phyloP scores from a whole-genome alignment of 2,888 invertebrate species.

The Penaeus monodon region DNA sequence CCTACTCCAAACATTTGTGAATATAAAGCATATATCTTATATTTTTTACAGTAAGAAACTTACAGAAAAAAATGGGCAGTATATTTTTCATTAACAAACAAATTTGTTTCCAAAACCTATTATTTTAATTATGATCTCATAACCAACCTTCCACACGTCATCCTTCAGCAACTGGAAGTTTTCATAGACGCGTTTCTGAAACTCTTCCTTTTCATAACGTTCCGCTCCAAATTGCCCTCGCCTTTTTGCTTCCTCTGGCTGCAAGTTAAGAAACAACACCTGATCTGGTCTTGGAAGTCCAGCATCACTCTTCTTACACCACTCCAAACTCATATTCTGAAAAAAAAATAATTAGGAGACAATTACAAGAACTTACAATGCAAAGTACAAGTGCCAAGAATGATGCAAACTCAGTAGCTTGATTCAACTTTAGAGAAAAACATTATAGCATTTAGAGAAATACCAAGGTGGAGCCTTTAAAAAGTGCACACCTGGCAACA shows the following conservation, averaged over 20 bases:
- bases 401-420: no score
- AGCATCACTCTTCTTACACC: constrained; percentile 89
- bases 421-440: no score
- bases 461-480: no score
- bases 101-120: not conserved
- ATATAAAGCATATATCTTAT: no score
- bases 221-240: constrained; percentile 87
- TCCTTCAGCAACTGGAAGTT: constrained; percentile 74
- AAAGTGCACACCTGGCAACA: no score
- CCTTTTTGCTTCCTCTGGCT: constrained; percentile 74
- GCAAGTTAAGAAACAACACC: constrained; percentile 83
- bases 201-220: constrained; percentile 80
- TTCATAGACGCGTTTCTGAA: constrained; percentile 81
- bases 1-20: no score
- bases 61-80: not conserved
- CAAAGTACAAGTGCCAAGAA: no score
- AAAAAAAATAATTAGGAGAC: not conserved
- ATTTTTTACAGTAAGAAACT: no score
- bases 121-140: no score
- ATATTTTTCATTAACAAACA: not conserved
- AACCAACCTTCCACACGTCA: constrained; percentile 43
- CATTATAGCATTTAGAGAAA: no score
- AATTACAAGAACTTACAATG: not conserved
- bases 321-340: constrained; percentile 80
- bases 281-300: constrained; percentile 91